Evolutionary conservation across 2,113 vertebrate genomes (phyloP).

Genomic region (Ptychochromis oligacanthus): DNA sequence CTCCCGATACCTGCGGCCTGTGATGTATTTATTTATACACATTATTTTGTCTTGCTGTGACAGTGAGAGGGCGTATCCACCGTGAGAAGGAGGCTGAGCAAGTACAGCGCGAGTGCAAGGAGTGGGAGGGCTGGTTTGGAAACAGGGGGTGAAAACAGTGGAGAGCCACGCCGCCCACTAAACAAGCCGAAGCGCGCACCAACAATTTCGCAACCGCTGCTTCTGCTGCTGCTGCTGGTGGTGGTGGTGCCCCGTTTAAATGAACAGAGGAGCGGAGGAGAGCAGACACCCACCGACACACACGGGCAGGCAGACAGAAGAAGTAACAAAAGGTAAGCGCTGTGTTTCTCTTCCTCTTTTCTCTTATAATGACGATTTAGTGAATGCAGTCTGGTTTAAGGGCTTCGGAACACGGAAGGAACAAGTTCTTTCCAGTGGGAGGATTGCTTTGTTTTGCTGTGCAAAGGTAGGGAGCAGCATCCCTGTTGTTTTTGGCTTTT

Average conservation of each 20-base stretch:
- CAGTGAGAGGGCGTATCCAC: slow-evolving; percentile 40
- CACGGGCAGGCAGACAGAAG: neutral
- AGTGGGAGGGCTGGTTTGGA: slow-evolving; percentile 48
- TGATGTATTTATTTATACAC: neutral
- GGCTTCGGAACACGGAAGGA: slow-evolving; percentile 1
- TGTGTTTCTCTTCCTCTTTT: too few relatives aligned
- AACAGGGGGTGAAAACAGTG: slow-evolving; percentile 21
- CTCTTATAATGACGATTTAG: neutral
- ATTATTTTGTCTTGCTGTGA: neutral
- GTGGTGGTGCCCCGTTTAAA: neutral
- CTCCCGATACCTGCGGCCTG: neutral
- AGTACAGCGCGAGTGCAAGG: neutral
- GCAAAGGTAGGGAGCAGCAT: slow-evolving; percentile 22
- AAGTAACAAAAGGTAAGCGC: slow-evolving; percentile 44
- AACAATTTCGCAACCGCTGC: slow-evolving; percentile 26
- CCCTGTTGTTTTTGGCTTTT: slow-evolving; percentile 18
- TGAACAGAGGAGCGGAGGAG: slow-evolving; percentile 17
- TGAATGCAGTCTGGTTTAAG: neutral
- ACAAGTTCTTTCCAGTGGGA: slow-evolving; percentile 35
- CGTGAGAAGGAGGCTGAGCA: neutral
- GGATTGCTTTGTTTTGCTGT: neutral
- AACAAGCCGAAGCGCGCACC: slow-evolving; percentile 39
- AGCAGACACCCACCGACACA: neutral
- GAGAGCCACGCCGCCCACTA: slow-evolving; percentile 46
- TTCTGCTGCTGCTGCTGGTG: neutral